Percentiles rank a stretch among this genome's conserved stretches.
These are phyloP conservation scores for Neuroscelio doddi DNA, from an alignment of 2,888 invertebrate genomes.

Conservation along the genomic window DNA sequence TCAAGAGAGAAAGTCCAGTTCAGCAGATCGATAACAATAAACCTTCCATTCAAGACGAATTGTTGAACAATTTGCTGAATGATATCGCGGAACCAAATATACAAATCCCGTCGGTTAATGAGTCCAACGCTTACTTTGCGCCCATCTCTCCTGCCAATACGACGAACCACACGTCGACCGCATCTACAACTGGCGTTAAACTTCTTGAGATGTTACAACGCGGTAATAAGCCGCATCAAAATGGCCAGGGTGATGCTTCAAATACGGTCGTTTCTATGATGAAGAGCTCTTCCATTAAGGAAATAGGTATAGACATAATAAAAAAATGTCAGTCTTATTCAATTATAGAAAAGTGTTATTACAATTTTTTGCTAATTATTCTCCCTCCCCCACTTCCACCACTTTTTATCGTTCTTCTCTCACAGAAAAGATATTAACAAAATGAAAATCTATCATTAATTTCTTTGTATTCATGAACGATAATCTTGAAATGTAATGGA, in stretches of 20 bases:
- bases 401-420: too few species aligned
- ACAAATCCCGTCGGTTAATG: conserved; percentile 70
- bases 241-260: conserved; percentile 64
- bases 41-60: conserved; percentile 77
- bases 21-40: conserved; percentile 72
- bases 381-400: too few species aligned
- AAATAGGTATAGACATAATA: conserved; percentile 63
- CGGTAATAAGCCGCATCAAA: conserved; percentile 75
- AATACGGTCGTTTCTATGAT: conserved; percentile 57
- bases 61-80: conserved; percentile 79
- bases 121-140: conserved; percentile 79
- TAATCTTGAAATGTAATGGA: too few species aligned
- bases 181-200: conserved; percentile 63
- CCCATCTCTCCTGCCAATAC: conserved; percentile 80
- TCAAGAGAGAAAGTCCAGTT: conserved; percentile 80
- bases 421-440: too few species aligned
- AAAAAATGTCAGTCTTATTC: not conserved
- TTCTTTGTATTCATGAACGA: too few species aligned
- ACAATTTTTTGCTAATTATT: too few species aligned
- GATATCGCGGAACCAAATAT: conserved; percentile 73
- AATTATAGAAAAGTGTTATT: too few species aligned
- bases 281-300: conserved; percentile 69
- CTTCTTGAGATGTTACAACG: conserved; percentile 82
- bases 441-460: too few species aligned
- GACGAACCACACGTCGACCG: conserved; percentile 63